phyloP scores from a whole-genome alignment of 2,113 vertebrate species.

The Romanogobio albipinnatus region DNA sequence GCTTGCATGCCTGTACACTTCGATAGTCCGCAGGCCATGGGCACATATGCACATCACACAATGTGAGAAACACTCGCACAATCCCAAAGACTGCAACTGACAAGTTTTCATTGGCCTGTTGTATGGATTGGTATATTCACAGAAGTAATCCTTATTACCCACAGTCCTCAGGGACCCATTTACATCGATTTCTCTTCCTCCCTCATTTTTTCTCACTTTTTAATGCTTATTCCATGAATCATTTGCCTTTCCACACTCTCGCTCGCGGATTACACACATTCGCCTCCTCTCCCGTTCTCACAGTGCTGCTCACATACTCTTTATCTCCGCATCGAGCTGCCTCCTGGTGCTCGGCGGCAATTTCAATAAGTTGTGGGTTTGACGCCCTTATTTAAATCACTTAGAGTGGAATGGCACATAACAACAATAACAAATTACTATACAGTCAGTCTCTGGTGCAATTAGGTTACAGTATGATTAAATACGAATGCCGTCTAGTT shows the following conservation, averaged over 20 bases:
- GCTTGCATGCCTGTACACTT: not conserved
- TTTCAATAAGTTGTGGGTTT: slow-evolving; percentile 49
- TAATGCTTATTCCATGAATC: slow-evolving; percentile 52
- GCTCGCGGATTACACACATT: slow-evolving; percentile 9
- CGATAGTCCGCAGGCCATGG: slow-evolving; percentile 21
- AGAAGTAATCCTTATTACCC: slow-evolving; percentile 57
- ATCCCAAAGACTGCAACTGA: slow-evolving; percentile 5
- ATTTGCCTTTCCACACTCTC: slow-evolving; percentile 46
- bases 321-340: slow-evolving; percentile 14
- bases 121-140: slow-evolving; percentile 56
- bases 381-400: slow-evolving; percentile 56
- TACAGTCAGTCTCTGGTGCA: slow-evolving; percentile 39
- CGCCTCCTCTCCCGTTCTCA: not conserved
- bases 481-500: slow-evolving; percentile 41
- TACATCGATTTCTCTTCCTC: slow-evolving; percentile 53
- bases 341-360: slow-evolving; percentile 20
- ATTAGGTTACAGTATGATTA: slow-evolving; percentile 64
- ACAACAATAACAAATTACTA: slow-evolving; percentile 57
- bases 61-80: slow-evolving; percentile 11
- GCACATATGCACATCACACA: slow-evolving; percentile 17
- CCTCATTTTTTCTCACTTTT: slow-evolving; percentile 53
- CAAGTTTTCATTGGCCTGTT: slow-evolving; percentile 43
- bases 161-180: slow-evolving; percentile 50
- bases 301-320: not conserved
- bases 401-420: slow-evolving; percentile 46